Base-by-base conservation (phyloP, 1,140 invertebrate genomes). In the Drosophila arawakana region DNA sequence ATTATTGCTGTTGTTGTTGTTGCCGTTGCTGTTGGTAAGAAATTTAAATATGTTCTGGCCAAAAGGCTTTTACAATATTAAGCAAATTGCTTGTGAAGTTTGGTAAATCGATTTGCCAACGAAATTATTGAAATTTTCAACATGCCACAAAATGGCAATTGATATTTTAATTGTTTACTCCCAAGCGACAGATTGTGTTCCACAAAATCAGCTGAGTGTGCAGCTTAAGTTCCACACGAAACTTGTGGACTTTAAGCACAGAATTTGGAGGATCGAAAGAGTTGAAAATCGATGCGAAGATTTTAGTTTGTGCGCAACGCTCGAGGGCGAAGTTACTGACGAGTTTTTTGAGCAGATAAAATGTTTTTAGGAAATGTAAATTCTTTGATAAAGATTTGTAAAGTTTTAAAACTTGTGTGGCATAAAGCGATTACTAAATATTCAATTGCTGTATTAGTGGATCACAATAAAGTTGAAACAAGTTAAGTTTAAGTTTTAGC, bases 1-100 rank as follows among this genome's bases (percentile, higher is more conserved):
- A 18, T 66, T 44, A 34, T 54, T 54, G 50, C 35, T 54, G 50
- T 57, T 18, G 15, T 13, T 61, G 34, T 68, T 54, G 50, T 57
- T 18, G 15, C 8, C 57, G 34, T 68, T 63, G 37, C 39, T 34
- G 9, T 62, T 63, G 65, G 57, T 46, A 67, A 67, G 67, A 78
- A 75, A 78, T 88, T 88, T 76, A 85, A 85, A 88, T 86, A 74
- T 62, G n/a, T 11, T 1, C 37, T 54, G 66, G 54, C 69, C 69
- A 47, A 41, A 62, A 60, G 63, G 58, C 37, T 47, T 69, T 57
- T 54, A 54, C 34, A 43, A 54, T 69, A 60, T 54, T 47, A 58
- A 63, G 74, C 41, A 81, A 81, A 80, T 80, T 80, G 61, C 61
- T 80, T 63, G 58, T 59, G 30, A 63, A 65, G 57, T 54, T 73